A percentile compares a stretch with the other conserved stretches of the same genome.
Conservation (phyloP, 2,888 invertebrate species). For the Caenorhabditis panamensis region DNA sequence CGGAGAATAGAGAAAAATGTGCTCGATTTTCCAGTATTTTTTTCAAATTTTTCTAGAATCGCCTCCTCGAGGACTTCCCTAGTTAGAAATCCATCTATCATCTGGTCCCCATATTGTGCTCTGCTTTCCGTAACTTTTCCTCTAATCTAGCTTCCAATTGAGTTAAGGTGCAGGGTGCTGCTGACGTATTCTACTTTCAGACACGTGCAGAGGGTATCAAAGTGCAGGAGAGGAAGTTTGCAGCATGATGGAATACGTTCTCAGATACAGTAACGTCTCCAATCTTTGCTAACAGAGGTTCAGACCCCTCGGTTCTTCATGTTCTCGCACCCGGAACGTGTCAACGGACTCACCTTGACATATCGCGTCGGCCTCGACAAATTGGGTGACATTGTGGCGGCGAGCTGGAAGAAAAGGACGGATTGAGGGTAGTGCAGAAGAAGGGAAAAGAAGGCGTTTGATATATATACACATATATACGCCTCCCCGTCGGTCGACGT, state of each 20-base stretch:
- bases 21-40: no score
- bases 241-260: neutral
- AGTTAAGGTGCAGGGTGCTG: neutral
- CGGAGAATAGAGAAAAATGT: no score
- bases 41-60: no score
- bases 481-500: slow-evolving; percentile 18
- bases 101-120: neutral
- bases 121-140: neutral
- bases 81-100: neutral
- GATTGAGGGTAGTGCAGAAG: slow-evolving; percentile 28
- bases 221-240: neutral
- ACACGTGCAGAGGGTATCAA: neutral
- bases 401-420: slow-evolving; percentile 48
- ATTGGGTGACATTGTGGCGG: slow-evolving; percentile 68
- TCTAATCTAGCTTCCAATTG: neutral
- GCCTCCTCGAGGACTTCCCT: no score
- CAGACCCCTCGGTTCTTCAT: no score
- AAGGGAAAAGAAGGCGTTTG: slow-evolving; percentile 23
- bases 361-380: slow-evolving; percentile 67
- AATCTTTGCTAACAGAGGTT: no score
- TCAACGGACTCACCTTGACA: slow-evolving; percentile 57
- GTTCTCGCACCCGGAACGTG: no score
- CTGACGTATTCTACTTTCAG: neutral
- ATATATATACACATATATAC: slow-evolving; percentile 43
- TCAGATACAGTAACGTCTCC: neutral